Percentiles rank a stretch among this genome's conserved stretches.
Conservation (phyloP, 37 sponge, comb jelly and placozoan species). For the Tethya wilhelma region DNA sequence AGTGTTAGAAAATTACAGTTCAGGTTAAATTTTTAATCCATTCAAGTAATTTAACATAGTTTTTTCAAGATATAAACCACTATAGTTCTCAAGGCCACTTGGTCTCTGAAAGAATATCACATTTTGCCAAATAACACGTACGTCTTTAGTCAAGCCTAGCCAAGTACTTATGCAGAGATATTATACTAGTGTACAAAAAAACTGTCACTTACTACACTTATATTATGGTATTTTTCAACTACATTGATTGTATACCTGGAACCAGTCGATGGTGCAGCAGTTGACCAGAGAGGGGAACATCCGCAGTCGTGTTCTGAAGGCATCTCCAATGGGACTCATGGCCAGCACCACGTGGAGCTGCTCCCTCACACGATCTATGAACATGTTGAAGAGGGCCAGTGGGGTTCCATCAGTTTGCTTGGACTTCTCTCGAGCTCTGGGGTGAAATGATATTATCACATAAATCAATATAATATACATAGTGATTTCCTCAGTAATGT, state of each 20-base stretch:
- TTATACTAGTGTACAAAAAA: too few species aligned
- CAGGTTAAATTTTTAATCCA: too few species aligned
- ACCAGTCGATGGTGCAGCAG: constrained; percentile 99
- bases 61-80: too few species aligned
- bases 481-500: constrained; percentile 91
- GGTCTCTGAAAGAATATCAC: too few species aligned
- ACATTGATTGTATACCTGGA: constrained; percentile 69
- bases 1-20: too few species aligned
- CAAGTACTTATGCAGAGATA: too few species aligned
- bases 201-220: too few species aligned
- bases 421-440: constrained; percentile 82
- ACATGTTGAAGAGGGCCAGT: constrained; percentile 94
- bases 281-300: constrained; percentile 99
- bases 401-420: constrained; percentile 99
- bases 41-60: too few species aligned
- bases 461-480: constrained; percentile 68
- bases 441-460: constrained; percentile 21
- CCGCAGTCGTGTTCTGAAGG: constrained; percentile 90
- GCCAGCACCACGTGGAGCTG: constrained; percentile 97
- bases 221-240: too few species aligned
- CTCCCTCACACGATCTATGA: constrained; percentile 92
- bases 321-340: constrained; percentile 98
- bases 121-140: too few species aligned
- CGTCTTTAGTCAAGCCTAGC: too few species aligned
- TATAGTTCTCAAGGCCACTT: too few species aligned